phyloP scores from a whole-genome alignment of 2,113 vertebrate genomes.

The Microcebus lehilahytsara region DNA sequence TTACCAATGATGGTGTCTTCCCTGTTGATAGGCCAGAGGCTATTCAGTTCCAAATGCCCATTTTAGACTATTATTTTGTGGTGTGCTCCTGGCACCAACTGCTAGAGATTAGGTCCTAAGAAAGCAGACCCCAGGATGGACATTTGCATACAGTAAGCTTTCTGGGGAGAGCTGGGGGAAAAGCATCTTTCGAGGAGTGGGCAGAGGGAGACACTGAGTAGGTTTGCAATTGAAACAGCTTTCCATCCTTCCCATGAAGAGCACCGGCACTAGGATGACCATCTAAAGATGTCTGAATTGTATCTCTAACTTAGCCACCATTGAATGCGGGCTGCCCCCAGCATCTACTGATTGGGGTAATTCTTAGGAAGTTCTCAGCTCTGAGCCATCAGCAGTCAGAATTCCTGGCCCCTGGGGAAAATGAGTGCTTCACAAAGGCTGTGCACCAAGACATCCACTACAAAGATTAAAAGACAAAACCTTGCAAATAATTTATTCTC shows the following conservation, averaged over 20 bases:
- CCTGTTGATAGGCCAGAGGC: background rate
- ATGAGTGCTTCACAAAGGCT: background rate
- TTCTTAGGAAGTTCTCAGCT: background rate
- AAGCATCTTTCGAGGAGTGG: background rate
- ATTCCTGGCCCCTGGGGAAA: background rate
- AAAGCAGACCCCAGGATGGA: background rate
- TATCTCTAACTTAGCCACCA: background rate
- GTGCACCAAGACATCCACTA: background rate
- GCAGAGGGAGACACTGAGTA: background rate
- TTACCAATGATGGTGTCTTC: background rate
- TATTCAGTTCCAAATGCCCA: background rate
- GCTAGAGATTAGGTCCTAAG: background rate
- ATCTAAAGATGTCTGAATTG: background rate
- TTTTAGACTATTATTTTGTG: background rate
- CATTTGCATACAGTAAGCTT: background rate
- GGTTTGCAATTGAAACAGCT: background rate
- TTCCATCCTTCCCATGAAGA: background rate
- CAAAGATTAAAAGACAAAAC: background rate
- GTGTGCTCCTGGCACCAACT: background rate
- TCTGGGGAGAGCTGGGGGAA: background rate
- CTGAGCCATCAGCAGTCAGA: background rate
- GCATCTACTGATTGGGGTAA: background rate
- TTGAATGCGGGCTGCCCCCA: background rate
- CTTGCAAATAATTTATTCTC: background rate
- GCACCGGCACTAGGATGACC: too few species aligned